Base-by-base conservation (phyloP, 2,888 invertebrate genomes). In the Apotomis betuletana region DNA sequence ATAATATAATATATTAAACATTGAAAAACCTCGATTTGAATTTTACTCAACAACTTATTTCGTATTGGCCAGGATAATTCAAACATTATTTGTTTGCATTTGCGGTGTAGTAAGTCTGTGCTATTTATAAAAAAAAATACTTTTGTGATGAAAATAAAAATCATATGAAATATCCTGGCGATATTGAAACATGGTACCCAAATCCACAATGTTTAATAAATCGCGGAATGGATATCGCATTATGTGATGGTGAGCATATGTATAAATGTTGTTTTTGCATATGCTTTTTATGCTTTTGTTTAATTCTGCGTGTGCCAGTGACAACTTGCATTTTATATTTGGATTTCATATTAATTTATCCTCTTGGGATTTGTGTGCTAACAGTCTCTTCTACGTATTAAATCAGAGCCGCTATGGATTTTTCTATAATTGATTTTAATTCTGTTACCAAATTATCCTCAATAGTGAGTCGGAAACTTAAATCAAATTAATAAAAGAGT, bases 231-330 rank as follows among this genome's bases (percentile, higher is more conserved):
- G 62, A 67, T 62, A 67, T 74, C 67, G 67, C 44, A 44, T 67
- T 44, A 62, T 72, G 72, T 72, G 72, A 63, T 41, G 63, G 67
- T 72, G 52, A 63, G 72, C 67, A 73, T 75, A 68, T 65, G 55
- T 71, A 72, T 75, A 69, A 73, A 73, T 74, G 75, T 72, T 76
- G 54, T 73, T 67, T 72, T 67, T 76, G 69, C 68, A 71, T 74
- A 62, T 67, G 74, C 74, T 76, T 77, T 68, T 76, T 75, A 70
- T 78, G 78, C 77, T 78, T 79, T 62, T 65, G 68, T 77, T 75
- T 74, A 71, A 76, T 78, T 82, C 72, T 78, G 80, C 81, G 70
- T 75, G 44, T 63, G 67, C 77, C 74, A 67, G 74, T 81, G 80
- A 76, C 78, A 68, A 77, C 79, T 77, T 78, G 44, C 54, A 13